Conservation (phyloP, 2,113 vertebrate species). For the Hippocampus mohnikei region DNA sequence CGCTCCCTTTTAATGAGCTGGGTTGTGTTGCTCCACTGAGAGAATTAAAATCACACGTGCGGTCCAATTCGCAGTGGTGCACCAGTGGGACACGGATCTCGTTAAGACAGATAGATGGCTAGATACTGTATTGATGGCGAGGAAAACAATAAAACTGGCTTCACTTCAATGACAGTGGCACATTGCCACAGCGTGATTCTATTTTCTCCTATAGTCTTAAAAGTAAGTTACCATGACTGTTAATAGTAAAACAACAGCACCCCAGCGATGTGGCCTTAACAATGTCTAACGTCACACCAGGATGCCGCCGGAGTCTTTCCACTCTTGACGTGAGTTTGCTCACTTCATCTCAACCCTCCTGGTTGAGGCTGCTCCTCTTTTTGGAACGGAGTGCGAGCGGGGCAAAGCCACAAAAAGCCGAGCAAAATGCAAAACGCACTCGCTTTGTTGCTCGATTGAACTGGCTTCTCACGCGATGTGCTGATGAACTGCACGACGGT, state of each 20-base stretch:
- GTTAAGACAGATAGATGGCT: background rate
- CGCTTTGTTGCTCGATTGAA: background rate
- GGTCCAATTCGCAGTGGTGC: slow-evolving; percentile 13
- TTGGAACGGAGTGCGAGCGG: background rate
- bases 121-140: background rate
- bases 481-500: background rate
- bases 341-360: background rate
- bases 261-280: background rate
- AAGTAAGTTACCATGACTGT: background rate
- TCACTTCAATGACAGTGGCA: background rate
- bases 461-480: background rate
- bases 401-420: background rate
- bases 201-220: background rate
- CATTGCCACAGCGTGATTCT: background rate
- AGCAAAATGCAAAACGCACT: background rate
- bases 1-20: slow-evolving; percentile 58
- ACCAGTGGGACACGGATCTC: background rate
- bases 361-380: background rate
- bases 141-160: slow-evolving; percentile 1
- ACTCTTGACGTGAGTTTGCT: background rate
- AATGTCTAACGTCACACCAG: background rate
- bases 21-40: slow-evolving; percentile 30
- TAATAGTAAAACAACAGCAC: background rate
- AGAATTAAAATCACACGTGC: slow-evolving; percentile 39
- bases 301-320: background rate